Percentiles rank a stretch among this genome's conserved stretches.
Evolutionary conservation across 2,888 invertebrate species (phyloP).

Genomic region (Acleris holmiana): DNA sequence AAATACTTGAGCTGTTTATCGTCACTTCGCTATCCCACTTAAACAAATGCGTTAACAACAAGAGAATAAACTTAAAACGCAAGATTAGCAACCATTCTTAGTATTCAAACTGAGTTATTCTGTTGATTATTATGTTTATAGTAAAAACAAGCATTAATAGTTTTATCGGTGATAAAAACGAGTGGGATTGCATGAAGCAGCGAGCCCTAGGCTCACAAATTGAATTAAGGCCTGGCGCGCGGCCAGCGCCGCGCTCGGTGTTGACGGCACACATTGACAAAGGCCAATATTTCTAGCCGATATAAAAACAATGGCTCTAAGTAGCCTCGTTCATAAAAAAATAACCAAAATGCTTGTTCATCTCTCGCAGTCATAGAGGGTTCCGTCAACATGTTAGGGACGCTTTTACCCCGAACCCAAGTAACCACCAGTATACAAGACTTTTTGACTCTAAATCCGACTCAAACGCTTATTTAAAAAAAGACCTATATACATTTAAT

Average conservation of each 20-base stretch:
- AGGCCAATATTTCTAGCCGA: constrained; percentile 41
- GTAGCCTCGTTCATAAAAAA: constrained; percentile 29
- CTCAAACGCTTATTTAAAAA: too few species aligned
- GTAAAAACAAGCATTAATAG: constrained; percentile 10
- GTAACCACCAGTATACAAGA: too few species aligned
- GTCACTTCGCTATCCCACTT: too few species aligned
- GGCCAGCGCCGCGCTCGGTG: constrained; percentile 53
- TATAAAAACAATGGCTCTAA: constrained; percentile 44
- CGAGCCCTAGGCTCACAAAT: constrained; percentile 55
- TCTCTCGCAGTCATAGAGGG: too few species aligned
- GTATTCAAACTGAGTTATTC: too few species aligned
- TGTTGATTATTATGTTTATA: not conserved
- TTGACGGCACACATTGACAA: constrained; percentile 55
- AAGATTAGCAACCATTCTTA: too few species aligned
- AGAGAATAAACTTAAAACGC: too few species aligned
- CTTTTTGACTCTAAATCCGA: too few species aligned
- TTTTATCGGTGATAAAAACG: constrained; percentile 19
- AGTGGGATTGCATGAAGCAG: constrained; percentile 52
- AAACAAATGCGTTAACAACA: too few species aligned
- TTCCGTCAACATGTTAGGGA: too few species aligned
- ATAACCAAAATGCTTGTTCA: not conserved
- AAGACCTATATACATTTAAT: too few species aligned
- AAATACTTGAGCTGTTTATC: constrained; percentile 6
- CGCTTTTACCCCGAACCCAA: too few species aligned
- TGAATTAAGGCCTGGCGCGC: constrained; percentile 65